phyloP scores from a whole-genome alignment of 2,113 vertebrate genomes.

The Callithrix jacchus region DNA sequence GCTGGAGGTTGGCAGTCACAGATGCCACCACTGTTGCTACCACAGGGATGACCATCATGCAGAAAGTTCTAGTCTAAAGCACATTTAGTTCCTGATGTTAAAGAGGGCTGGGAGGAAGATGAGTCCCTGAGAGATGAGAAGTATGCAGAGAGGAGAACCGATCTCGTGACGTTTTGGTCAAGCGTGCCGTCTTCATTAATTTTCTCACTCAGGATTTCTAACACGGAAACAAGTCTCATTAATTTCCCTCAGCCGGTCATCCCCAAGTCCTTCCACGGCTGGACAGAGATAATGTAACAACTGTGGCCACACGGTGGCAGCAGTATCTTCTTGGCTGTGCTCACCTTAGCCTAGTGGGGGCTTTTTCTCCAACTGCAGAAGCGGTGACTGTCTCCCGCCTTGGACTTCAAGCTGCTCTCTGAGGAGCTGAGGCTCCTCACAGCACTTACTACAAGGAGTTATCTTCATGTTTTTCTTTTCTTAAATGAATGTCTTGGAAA shows the following conservation, averaged over 20 bases:
- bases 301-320: constrained; percentile 67
- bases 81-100: not conserved
- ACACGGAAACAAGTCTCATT: not conserved
- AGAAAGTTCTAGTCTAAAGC: not conserved
- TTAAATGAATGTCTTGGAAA: constrained; percentile 19
- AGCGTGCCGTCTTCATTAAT: not conserved
- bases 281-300: not conserved
- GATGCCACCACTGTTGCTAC: not conserved
- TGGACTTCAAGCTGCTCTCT: not conserved
- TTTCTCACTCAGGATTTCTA: not conserved
- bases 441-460: not conserved
- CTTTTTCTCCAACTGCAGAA: not conserved
- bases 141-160: not conserved
- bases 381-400: not conserved
- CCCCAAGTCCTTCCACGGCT: fast-evolving
- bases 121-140: not conserved
- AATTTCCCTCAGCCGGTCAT: not conserved
- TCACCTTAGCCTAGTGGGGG: not conserved
- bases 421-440: not conserved
- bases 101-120: not conserved
- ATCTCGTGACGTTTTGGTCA: not conserved
- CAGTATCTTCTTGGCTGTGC: not conserved
- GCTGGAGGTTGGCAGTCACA: no score
- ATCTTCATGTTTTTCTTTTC: constrained; percentile 11
- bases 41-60: fast-evolving